Percentiles rank a stretch among this genome's conserved stretches.
Evolutionary conservation across 2,888 invertebrate genomes (phyloP).

Genomic region (Platyscelio sp.): DNA sequence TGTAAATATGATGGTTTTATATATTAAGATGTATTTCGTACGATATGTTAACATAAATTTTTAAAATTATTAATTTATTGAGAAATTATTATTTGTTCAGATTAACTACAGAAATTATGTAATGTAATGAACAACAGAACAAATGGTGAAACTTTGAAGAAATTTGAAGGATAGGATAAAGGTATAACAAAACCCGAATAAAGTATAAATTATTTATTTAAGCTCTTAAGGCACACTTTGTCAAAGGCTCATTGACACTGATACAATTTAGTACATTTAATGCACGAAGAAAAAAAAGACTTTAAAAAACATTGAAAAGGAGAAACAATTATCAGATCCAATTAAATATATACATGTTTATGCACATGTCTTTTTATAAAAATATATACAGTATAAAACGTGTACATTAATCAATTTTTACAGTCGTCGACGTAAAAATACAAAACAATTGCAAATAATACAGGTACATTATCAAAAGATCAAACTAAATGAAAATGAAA

Average conservation of each 20-base stretch:
- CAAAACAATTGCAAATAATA: not conserved
- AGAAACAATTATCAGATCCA: not conserved
- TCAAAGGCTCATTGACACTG: not conserved
- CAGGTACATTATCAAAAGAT: not conserved
- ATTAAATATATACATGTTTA: not conserved
- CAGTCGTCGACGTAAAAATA: conserved; percentile 21
- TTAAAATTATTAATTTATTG: too few relatives aligned
- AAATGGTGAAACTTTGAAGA: conserved; percentile 13
- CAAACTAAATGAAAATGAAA: conserved; percentile 13
- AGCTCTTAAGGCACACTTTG: conserved; percentile 36
- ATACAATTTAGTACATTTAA: conserved; percentile 19
- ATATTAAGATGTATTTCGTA: too few relatives aligned
- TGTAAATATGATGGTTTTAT: too few relatives aligned
- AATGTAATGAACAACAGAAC: too few relatives aligned
- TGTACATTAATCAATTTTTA: not conserved
- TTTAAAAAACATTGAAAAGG: not conserved
- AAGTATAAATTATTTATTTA: conserved; percentile 50
- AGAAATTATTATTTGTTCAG: not conserved
- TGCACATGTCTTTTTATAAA: not conserved
- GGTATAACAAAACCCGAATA: conserved; percentile 60
- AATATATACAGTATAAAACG: conserved; percentile 1
- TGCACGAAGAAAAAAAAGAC: not conserved
- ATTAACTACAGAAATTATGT: too few relatives aligned
- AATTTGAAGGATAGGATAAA: conserved; percentile 33
- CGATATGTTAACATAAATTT: too few relatives aligned